A percentile compares a stretch with the other conserved stretches of the same genome.
phyloP scores from a whole-genome alignment of 2,888 invertebrate genomes.

The Trichopoda pennipes region DNA sequence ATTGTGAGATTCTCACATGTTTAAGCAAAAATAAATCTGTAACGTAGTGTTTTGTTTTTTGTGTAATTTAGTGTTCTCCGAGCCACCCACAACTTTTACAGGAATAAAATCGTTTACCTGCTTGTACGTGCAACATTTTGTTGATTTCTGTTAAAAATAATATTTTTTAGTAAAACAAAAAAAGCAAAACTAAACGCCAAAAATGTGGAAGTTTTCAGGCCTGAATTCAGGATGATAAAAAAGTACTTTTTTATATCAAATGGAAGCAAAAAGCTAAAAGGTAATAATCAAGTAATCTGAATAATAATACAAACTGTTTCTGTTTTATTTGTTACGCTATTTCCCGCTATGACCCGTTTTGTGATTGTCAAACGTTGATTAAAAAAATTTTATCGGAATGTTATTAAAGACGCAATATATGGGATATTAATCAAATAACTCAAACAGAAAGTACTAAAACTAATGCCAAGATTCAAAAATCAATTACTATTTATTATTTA shows the following conservation, averaged over 20 bases:
- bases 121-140: neutral
- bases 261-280: neutral
- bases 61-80: neutral
- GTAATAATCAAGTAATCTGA: neutral
- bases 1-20: slow-evolving; percentile 47
- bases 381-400: too few relatives aligned
- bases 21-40: slow-evolving; percentile 32
- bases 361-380: too few relatives aligned
- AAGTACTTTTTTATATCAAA: neutral
- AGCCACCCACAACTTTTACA: slow-evolving; percentile 41
- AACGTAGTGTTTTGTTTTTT: neutral
- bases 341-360: too few relatives aligned
- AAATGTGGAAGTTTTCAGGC: neutral
- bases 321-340: too few relatives aligned
- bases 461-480: too few relatives aligned
- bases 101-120: slow-evolving; percentile 26
- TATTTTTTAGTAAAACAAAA: neutral
- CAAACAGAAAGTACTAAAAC: too few relatives aligned
- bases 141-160: neutral
- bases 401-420: too few relatives aligned
- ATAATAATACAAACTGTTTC: too few relatives aligned
- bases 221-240: neutral
- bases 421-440: too few relatives aligned
- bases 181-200: too few relatives aligned
- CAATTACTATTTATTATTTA: too few relatives aligned